phyloP scores from a whole-genome alignment of 2,113 vertebrate genomes.

The Ctenodactylus gundi region DNA sequence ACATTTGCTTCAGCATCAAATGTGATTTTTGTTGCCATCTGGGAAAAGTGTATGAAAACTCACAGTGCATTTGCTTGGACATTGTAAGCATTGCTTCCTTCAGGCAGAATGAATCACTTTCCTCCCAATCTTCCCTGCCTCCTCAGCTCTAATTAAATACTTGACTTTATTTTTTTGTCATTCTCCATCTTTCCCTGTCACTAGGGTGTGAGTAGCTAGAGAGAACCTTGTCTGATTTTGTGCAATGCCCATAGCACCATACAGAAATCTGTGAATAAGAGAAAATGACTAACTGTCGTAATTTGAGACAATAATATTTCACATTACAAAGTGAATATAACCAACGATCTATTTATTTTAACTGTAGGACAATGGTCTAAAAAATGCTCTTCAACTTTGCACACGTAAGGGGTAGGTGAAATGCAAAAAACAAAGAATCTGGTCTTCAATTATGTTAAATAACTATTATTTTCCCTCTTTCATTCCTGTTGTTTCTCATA shows the following conservation, averaged over 20 bases:
- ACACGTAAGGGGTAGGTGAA: neutral
- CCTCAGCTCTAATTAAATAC: conserved; percentile 39
- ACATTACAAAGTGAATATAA: neutral
- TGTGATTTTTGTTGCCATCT: neutral
- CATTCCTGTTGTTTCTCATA: neutral
- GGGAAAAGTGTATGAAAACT: neutral
- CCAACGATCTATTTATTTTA: conserved; percentile 3
- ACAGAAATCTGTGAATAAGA: neutral
- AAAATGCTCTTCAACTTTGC: neutral
- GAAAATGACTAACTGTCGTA: neutral
- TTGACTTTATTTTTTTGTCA: neutral
- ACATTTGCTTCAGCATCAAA: neutral
- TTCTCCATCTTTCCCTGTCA: neutral
- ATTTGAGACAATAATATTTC: neutral
- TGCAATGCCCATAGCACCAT: neutral
- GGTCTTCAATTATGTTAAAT: neutral
- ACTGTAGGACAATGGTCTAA: neutral
- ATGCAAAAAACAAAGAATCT: neutral
- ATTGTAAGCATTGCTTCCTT: neutral
- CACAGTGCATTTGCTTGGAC: neutral
- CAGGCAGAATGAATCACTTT: conserved; percentile 15
- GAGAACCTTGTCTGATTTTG: neutral
- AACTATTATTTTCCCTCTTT: neutral
- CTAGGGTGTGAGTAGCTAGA: neutral
- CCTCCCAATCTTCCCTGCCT: neutral